Conservation (phyloP, 2,113 vertebrate species). For the Neogale vison region DNA sequence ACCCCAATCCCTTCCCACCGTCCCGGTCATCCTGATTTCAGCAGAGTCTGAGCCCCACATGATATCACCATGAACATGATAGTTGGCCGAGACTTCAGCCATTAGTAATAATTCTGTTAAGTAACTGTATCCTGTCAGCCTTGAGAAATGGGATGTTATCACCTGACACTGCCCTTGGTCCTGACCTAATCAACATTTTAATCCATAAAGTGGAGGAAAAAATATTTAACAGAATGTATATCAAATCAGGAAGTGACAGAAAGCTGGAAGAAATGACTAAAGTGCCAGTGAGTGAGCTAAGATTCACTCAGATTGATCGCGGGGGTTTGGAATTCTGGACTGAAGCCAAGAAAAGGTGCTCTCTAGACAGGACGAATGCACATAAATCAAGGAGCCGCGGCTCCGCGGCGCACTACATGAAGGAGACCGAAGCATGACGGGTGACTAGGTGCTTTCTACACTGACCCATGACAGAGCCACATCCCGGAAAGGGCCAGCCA, state of each 20-base stretch:
- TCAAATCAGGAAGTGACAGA: slow-evolving; percentile 71
- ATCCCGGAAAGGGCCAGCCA: neutral
- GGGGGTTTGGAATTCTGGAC: slow-evolving; percentile 46
- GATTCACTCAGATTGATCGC: slow-evolving; percentile 52
- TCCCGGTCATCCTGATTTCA: neutral
- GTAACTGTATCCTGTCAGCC: slow-evolving; percentile 34
- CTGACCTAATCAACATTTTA: slow-evolving; percentile 73
- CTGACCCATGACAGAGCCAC: neutral
- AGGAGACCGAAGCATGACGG: neutral
- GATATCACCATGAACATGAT: neutral
- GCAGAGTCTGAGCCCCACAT: neutral
- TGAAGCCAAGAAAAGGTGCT: slow-evolving; percentile 65
- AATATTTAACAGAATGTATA: slow-evolving; percentile 69
- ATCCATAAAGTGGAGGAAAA: slow-evolving; percentile 62
- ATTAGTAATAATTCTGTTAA: slow-evolving; percentile 64
- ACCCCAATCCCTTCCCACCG: neutral
- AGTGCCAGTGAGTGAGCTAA: slow-evolving; percentile 35
- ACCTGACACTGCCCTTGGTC: slow-evolving; percentile 58
- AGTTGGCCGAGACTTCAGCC: neutral
- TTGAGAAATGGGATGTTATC: slow-evolving; percentile 65
- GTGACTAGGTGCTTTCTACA: neutral
- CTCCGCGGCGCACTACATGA: neutral
- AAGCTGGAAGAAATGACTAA: slow-evolving; percentile 64
- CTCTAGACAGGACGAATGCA: neutral
- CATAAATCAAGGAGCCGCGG: neutral